These are phyloP conservation scores for Eremobia ochroleuca DNA, from an alignment of 2,888 invertebrate species.

Conservation along the genomic window DNA sequence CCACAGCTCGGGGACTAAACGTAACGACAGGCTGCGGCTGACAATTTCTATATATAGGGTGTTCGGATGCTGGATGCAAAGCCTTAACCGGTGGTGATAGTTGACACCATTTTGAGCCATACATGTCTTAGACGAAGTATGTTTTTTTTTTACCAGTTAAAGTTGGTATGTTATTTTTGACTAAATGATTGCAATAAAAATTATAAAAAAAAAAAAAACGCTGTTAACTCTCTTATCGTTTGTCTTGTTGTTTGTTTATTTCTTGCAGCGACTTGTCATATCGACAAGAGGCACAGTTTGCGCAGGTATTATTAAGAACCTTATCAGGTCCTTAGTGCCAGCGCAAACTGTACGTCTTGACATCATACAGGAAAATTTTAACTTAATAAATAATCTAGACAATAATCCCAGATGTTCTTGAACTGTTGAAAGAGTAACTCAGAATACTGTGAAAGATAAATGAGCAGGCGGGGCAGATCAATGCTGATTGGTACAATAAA, in stretches of 20 bases:
- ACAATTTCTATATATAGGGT: too few relatives aligned
- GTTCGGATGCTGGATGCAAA: too few relatives aligned
- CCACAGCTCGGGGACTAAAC: not conserved
- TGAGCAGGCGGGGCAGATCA: constrained; percentile 30
- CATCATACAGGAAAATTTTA: not conserved
- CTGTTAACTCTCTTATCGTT: too few relatives aligned
- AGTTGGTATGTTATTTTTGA: too few relatives aligned
- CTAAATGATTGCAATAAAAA: too few relatives aligned
- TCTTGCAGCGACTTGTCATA: not conserved
- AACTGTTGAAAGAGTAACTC: constrained; percentile 13
- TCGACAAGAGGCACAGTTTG: not conserved
- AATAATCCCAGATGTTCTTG: constrained; percentile 21
- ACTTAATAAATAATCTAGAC: constrained; percentile 8
- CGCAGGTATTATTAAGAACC: not conserved
- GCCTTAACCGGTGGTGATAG: too few relatives aligned
- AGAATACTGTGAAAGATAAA: constrained; percentile 27
- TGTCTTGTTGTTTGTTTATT: too few relatives aligned
- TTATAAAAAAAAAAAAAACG: too few relatives aligned
- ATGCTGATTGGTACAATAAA: constrained; percentile 40
- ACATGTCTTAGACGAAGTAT: too few relatives aligned
- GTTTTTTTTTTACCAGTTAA: too few relatives aligned
- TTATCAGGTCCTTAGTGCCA: too few relatives aligned
- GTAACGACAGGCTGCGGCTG: not conserved
- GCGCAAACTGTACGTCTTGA: not conserved
- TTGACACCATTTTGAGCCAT: too few relatives aligned